phyloP scores from a whole-genome alignment of 2,113 vertebrate genomes.

The Etia nguti region DNA sequence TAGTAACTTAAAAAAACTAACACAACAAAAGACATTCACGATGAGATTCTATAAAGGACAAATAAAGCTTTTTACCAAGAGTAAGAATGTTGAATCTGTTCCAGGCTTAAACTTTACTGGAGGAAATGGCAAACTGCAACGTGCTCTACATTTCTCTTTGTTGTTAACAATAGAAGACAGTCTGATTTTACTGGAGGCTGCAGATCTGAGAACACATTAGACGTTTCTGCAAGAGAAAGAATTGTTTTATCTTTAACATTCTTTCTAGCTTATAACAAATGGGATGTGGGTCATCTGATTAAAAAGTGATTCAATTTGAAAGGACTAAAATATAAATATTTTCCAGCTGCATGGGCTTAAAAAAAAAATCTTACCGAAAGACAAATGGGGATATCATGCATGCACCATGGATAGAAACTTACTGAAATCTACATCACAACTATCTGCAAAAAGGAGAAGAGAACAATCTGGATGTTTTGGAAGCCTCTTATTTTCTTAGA shows the following conservation, averaged over 20 bases:
- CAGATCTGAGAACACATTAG: constrained; percentile 36
- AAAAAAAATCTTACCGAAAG: not conserved
- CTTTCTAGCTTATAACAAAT: constrained; percentile 20
- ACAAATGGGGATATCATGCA: not conserved
- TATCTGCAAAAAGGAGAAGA: constrained; percentile 14
- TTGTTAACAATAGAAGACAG: constrained; percentile 56
- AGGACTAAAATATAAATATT: not conserved
- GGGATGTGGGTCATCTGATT: constrained; percentile 42
- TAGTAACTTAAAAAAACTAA: not conserved
- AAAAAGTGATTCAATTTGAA: constrained; percentile 14
- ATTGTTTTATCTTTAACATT: constrained; percentile 32
- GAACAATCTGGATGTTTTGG: constrained; percentile 19
- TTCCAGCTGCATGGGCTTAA: not conserved
- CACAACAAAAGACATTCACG: not conserved
- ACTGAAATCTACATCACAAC: not conserved
- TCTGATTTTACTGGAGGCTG: constrained; percentile 41
- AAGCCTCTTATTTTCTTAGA: constrained; percentile 9
- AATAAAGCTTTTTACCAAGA: constrained; percentile 6
- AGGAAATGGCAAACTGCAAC: constrained; percentile 27
- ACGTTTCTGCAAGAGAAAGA: constrained; percentile 17
- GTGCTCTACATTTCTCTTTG: constrained; percentile 46
- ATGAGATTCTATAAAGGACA: not conserved
- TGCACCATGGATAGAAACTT: not conserved
- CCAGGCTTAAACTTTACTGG: constrained; percentile 11
- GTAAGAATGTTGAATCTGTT: constrained; percentile 10